A percentile compares a stretch with the other conserved stretches of the same genome.
Evolutionary conservation across 2,797 vertebrate species (phyloP).

Genomic region (Heteromormyrus szaboi): DNA sequence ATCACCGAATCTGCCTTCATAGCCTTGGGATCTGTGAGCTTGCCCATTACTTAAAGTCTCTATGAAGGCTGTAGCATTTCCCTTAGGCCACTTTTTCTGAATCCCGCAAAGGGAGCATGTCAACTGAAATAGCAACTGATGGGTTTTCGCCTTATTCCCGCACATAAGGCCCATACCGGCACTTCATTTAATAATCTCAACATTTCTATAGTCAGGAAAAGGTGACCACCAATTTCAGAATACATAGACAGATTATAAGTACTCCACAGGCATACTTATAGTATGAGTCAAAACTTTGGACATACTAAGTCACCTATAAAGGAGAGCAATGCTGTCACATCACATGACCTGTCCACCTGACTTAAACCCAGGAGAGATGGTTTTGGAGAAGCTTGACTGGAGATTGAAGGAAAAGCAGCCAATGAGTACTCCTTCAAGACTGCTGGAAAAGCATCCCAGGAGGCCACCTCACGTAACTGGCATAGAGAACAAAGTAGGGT

Average conservation of each 20-base stretch:
- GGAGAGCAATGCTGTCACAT: not conserved
- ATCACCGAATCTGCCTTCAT: conserved; percentile 50
- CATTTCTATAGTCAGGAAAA: not conserved
- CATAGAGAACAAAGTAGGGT: not conserved
- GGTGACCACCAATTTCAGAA: not conserved
- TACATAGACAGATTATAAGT: not conserved
- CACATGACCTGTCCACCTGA: not conserved
- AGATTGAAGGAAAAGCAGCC: not conserved
- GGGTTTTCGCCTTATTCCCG: not conserved
- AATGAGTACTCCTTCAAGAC: not conserved
- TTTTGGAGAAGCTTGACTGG: not conserved
- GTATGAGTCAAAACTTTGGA: not conserved
- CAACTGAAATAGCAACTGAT: not conserved
- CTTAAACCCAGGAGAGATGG: not conserved
- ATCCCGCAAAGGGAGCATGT: conserved; percentile 1
- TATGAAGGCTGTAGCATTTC: conserved; percentile 41
- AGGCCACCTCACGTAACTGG: not conserved
- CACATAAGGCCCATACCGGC: not conserved
- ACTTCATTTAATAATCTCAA: not conserved
- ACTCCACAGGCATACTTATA: not conserved
- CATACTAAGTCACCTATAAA: not conserved
- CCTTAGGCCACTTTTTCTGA: conserved; percentile 3
- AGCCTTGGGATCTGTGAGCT: conserved; percentile 45
- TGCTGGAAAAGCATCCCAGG: not conserved
- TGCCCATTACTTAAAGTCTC: conserved; percentile 44